Evolutionary conservation across 1,140 invertebrate genomes (phyloP).

Genomic region (Neodiprion fabricii): DNA sequence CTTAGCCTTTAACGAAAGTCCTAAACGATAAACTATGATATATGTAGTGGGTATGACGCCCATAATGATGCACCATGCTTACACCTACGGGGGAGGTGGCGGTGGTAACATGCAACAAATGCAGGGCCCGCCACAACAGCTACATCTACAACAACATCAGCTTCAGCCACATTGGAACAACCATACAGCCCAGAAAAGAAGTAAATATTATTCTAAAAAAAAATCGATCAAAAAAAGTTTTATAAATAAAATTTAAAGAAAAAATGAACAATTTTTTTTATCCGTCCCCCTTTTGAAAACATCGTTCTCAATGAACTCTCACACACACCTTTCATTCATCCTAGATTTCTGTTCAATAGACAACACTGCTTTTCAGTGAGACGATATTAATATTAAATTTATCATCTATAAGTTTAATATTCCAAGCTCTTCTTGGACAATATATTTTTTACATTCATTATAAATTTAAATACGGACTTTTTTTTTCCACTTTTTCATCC

Average conservation of each 20-base stretch:
- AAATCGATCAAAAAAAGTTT: constrained; percentile 25
- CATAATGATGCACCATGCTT: constrained; percentile 67
- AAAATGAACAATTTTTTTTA: constrained; percentile 11
- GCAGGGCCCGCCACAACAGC: constrained; percentile 59
- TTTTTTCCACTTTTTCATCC: background rate
- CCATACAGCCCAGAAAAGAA: constrained; percentile 63
- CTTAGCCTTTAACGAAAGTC: constrained; percentile 29
- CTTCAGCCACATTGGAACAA: constrained; percentile 68
- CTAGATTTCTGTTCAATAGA: too few species aligned
- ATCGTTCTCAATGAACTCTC: too few species aligned
- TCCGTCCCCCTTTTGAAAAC: background rate
- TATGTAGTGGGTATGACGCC: constrained; percentile 63
- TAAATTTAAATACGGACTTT: background rate
- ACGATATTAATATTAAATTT: too few species aligned
- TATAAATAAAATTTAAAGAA: constrained; percentile 14
- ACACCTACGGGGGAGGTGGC: constrained; percentile 67
- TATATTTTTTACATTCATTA: background rate
- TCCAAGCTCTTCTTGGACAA: too few species aligned
- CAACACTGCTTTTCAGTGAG: too few species aligned
- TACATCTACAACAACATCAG: constrained; percentile 63
- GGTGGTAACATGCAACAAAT: constrained; percentile 66
- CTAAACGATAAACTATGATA: constrained; percentile 59
- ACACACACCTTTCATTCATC: too few species aligned
- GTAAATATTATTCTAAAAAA: constrained; percentile 60
- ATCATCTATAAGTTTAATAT: too few species aligned